Evolutionary conservation across 2,113 vertebrate species (phyloP).

Genomic region (Rafetus swinhoei): DNA sequence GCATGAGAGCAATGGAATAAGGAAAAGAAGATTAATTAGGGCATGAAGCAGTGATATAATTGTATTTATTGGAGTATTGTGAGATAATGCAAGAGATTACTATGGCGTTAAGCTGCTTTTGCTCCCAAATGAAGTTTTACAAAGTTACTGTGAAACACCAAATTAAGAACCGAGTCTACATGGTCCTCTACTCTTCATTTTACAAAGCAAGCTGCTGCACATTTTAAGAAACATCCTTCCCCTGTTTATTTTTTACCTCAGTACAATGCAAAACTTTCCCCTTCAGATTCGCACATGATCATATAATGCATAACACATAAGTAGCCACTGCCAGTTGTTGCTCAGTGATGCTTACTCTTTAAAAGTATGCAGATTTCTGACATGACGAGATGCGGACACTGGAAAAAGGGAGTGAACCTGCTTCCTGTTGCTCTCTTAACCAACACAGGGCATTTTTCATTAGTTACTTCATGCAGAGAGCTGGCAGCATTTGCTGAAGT

Average conservation of each 20-base stretch:
- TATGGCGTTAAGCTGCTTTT: neutral
- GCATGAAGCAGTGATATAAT: neutral
- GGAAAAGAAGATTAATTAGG: rapidly evolving
- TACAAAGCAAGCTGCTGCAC: neutral
- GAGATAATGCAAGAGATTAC: rapidly evolving
- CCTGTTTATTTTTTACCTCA: neutral
- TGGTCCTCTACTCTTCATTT: neutral
- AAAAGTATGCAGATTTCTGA: rapidly evolving
- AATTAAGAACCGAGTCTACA: neutral
- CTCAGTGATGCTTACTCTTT: neutral
- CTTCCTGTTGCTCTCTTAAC: constrained; percentile 42
- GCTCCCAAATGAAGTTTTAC: neutral
- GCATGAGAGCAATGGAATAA: rapidly evolving
- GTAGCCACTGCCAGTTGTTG: neutral
- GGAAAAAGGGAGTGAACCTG: constrained; percentile 22
- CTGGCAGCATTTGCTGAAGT: neutral
- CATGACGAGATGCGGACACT: neutral
- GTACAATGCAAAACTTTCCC: neutral
- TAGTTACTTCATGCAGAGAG: neutral
- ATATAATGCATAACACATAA: neutral
- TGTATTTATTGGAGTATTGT: neutral
- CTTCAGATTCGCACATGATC: neutral
- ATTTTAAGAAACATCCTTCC: neutral
- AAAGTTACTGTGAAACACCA: neutral
- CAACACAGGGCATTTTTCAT: constrained; percentile 29